A percentile compares a stretch with the other conserved stretches of the same genome.
Evolutionary conservation across 92 coral and sea anemone species (phyloP).

Genomic region (Metridium senile): DNA sequence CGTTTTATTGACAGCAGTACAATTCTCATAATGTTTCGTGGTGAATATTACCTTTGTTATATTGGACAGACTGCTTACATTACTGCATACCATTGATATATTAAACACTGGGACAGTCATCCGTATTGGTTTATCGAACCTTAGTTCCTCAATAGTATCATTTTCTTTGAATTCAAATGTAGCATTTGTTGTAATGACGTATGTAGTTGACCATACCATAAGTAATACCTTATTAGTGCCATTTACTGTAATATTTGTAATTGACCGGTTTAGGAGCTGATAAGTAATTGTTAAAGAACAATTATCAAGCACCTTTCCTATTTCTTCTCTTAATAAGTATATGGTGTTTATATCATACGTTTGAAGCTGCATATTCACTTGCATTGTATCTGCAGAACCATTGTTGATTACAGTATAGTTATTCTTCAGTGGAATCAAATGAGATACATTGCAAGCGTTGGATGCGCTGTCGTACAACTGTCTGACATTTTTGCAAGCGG

Average conservation of each 20-base stretch:
- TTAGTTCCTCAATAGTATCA: background rate
- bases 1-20: background rate
- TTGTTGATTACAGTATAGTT: background rate
- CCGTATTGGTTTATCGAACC: background rate
- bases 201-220: no score
- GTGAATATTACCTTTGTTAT: background rate
- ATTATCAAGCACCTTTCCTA: background rate
- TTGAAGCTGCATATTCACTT: background rate
- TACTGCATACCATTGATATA: background rate
- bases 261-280: no score
- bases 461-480: conserved; percentile 7
- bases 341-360: background rate
- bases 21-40: background rate
- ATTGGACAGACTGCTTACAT: background rate
- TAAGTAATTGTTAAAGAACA: background rate
- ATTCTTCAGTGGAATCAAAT: background rate
- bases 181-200: background rate
- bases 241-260: no score
- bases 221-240: no score
- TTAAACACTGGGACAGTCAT: background rate
- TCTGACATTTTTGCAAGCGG: conserved; percentile 1
- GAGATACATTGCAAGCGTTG: background rate
- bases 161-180: background rate
- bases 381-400: background rate
- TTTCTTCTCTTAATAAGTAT: background rate